Conservation (phyloP, 2,113 vertebrate genomes). For the Helogale parvula region DNA sequence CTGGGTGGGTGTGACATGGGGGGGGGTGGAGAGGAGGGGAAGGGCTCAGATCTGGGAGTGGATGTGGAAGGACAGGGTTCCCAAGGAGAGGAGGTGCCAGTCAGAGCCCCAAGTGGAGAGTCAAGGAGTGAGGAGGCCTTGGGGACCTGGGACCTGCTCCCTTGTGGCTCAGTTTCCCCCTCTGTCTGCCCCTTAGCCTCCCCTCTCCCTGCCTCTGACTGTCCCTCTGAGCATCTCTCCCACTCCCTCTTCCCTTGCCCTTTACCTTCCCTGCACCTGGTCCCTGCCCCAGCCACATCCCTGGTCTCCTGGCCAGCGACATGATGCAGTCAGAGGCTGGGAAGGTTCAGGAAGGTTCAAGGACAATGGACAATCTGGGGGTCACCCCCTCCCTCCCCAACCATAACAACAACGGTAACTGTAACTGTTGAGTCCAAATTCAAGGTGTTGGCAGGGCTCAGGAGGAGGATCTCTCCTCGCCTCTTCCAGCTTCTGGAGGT, state of each 20-base stretch:
- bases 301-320: constrained; percentile 66
- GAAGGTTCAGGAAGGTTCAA: neutral
- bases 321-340: neutral
- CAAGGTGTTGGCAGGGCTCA: neutral
- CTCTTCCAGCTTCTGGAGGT: neutral
- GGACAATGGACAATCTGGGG: neutral
- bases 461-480: neutral
- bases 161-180: neutral
- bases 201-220: neutral
- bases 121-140: neutral
- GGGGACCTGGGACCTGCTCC: neutral
- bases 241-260: neutral
- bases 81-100: constrained; percentile 65
- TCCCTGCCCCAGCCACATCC: constrained; percentile 76
- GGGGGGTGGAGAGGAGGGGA: constrained; percentile 36
- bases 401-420: neutral
- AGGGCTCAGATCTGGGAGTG: constrained; percentile 78
- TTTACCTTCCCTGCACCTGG: constrained; percentile 52
- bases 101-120: neutral
- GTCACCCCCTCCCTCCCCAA: neutral
- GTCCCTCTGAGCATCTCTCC: neutral
- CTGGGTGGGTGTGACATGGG: neutral
- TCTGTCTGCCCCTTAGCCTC: rapidly evolving
- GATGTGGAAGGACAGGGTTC: constrained; percentile 78
- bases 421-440: neutral